Percentiles rank a stretch among this genome's conserved stretches.
phyloP scores from a whole-genome alignment of 2,797 vertebrate species.

The Chanos chanos region DNA sequence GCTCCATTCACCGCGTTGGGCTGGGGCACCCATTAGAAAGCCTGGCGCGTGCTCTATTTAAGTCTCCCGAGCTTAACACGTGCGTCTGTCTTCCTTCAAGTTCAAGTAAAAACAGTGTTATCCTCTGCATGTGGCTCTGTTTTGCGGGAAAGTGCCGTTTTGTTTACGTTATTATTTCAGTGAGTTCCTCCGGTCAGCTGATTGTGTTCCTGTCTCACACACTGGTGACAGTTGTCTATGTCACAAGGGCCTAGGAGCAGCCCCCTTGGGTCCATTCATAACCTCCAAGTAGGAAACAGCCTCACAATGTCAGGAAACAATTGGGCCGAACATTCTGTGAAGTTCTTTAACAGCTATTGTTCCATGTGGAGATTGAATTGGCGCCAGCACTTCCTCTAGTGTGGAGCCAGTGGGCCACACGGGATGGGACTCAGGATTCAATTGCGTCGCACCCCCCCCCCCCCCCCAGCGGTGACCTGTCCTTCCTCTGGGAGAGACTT shows the following conservation, averaged over 20 bases:
- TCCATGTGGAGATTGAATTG: slow-evolving; percentile 48
- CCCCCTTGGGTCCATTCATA: slow-evolving; percentile 58
- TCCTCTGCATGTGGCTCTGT: neutral
- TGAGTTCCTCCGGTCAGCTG: neutral
- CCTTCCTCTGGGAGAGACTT: slow-evolving; percentile 48
- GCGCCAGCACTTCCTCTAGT: slow-evolving; percentile 46
- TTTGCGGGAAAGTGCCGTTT: neutral
- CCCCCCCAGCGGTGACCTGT: slow-evolving; percentile 19
- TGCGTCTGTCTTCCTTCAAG: neutral
- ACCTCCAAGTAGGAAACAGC: slow-evolving; percentile 54
- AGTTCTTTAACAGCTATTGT: slow-evolving; percentile 57
- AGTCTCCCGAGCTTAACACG: neutral
- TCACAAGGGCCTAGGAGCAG: slow-evolving; percentile 1
- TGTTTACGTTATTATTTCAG: neutral
- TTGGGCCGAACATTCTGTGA: slow-evolving; percentile 53
- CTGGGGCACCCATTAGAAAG: no score
- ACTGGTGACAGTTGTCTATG: neutral
- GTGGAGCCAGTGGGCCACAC: slow-evolving; percentile 32
- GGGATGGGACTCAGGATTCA: slow-evolving; percentile 11
- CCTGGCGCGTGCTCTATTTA: neutral
- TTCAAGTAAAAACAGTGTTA: neutral
- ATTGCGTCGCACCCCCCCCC: slow-evolving; percentile 32
- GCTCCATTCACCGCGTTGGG: no score
- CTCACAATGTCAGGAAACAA: slow-evolving; percentile 74
- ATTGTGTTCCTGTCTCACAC: slow-evolving; percentile 9